phyloP scores from a whole-genome alignment of 2,888 invertebrate species.

The Oscheius sp. region DNA sequence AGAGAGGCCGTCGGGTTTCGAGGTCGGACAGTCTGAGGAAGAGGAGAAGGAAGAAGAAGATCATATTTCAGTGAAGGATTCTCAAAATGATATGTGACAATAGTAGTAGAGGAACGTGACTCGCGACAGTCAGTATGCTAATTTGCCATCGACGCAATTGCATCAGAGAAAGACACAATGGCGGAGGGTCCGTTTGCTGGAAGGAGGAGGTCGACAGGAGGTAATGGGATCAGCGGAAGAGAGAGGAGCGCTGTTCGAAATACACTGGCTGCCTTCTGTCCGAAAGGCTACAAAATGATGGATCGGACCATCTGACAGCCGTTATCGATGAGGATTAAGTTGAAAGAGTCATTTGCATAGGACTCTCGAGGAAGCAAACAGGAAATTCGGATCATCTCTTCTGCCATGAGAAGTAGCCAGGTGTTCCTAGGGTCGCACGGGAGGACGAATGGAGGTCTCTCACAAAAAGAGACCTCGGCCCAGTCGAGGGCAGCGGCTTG shows the following conservation, averaged over 20 bases:
- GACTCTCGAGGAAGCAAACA: background rate
- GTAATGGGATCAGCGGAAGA: slow-evolving; percentile 29
- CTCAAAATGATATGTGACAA: background rate
- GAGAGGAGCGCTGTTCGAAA: slow-evolving; percentile 6
- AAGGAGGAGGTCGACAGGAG: background rate
- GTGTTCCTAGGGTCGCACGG: slow-evolving; percentile 9
- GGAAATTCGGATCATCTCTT: background rate
- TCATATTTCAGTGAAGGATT: background rate
- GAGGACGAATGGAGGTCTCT: background rate
- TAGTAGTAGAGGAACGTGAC: background rate
- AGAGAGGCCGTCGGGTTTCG: slow-evolving; percentile 8
- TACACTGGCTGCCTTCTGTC: slow-evolving; percentile 1
- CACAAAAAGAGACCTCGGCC: slow-evolving; percentile 8
- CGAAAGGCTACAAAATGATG: slow-evolving; percentile 22
- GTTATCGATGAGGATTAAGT: slow-evolving; percentile 29
- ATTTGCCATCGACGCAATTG: slow-evolving; percentile 27
- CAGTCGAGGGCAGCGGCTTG: slow-evolving; percentile 33
- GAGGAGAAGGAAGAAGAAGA: slow-evolving; percentile 1
- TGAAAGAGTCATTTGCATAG: slow-evolving; percentile 13
- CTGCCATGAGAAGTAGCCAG: background rate
- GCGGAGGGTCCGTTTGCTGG: background rate
- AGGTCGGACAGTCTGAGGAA: background rate
- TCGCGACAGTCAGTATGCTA: slow-evolving; percentile 8
- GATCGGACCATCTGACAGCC: slow-evolving; percentile 32
- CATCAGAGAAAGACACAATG: slow-evolving; percentile 12